These are phyloP conservation scores for Etheostoma perlongum DNA, from an alignment of 2,797 vertebrate species.

Conservation along the genomic window DNA sequence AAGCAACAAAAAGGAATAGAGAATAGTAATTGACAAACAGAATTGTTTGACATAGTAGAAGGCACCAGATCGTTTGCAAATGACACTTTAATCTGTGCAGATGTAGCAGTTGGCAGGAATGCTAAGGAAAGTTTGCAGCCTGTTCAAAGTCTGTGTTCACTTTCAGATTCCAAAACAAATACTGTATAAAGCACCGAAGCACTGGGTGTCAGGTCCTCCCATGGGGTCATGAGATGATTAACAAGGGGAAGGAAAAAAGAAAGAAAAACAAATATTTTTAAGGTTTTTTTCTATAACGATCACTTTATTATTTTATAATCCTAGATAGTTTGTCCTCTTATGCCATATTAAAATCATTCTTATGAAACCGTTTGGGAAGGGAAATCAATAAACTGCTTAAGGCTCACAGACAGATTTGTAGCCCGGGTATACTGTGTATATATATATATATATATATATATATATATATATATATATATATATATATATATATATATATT, in stretches of 20 bases:
- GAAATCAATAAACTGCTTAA: not conserved
- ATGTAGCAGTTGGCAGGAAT: not conserved
- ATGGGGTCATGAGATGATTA: not conserved
- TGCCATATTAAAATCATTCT: not conserved
- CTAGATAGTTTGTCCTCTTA: not conserved
- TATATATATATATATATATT: too few species aligned
- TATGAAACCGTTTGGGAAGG: not conserved
- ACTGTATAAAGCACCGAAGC: not conserved
- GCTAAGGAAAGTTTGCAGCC: not conserved
- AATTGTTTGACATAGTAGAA: not conserved
- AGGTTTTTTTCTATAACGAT: not conserved
- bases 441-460: too few species aligned
- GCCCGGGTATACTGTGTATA: too few species aligned
- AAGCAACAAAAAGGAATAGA: not conserved
- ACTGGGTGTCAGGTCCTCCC: not conserved
- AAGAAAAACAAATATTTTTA: not conserved
- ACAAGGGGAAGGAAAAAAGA: not conserved
- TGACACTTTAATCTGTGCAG: not conserved
- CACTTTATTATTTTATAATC: not conserved
- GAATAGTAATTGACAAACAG: not conserved
- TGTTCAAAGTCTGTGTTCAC: conserved; percentile 18
- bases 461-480: too few species aligned
- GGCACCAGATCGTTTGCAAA: not conserved
- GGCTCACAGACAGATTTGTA: not conserved
- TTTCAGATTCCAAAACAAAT: not conserved